Base-by-base conservation (phyloP, 2,113 vertebrate species). In the Mormoops blainvillei region DNA sequence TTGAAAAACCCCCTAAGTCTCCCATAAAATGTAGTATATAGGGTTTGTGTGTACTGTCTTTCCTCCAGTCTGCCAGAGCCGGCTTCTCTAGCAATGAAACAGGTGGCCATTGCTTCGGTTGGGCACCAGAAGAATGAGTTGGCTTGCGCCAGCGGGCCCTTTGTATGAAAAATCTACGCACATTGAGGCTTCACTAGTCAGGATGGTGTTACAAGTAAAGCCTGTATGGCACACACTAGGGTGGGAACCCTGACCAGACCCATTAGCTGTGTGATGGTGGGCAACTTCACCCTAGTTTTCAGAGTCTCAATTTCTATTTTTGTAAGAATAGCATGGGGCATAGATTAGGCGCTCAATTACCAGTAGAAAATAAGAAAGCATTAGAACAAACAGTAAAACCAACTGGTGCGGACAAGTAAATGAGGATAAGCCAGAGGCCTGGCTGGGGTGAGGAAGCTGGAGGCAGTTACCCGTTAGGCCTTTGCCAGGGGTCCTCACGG, bases 181-280 rank as follows among this genome's bases (percentile, higher is more conserved):
- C 0, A 5, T 1, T 0, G 41, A 70, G 41, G 41, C 3, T 43
- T 16, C 13, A 7, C 33, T 33, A 3, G 45, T 38, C 8, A 56
- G 36, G 31, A 33, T 1, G 0, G 80, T 45, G 19, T 36, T 38
- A 38, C 33, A 9, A 28, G 19, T 26, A 10, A 2, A 38, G 33
- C 28, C 71, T 71, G 7, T 38, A 31, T 22, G 31, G 82, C n/a
- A 33, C 24, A 43, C 68, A 54, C 0, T 8, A 19, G 28, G 24
- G 12, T 38, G 22, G 61, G 24, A 48, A 38, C 83, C 41, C 28
- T 15, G 33, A 7, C 78, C 18, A 67, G 41, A 36, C 3, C 5
- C 18, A 0, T 24, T 67, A n/a, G 9, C 52, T 56, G 7, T 14
- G 48, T 68, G n/a, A 36, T 6, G 33, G 38, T 81, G 26, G 56